phyloP scores from a whole-genome alignment of 2,888 invertebrate species.

The Steinernema carpocapsae region DNA sequence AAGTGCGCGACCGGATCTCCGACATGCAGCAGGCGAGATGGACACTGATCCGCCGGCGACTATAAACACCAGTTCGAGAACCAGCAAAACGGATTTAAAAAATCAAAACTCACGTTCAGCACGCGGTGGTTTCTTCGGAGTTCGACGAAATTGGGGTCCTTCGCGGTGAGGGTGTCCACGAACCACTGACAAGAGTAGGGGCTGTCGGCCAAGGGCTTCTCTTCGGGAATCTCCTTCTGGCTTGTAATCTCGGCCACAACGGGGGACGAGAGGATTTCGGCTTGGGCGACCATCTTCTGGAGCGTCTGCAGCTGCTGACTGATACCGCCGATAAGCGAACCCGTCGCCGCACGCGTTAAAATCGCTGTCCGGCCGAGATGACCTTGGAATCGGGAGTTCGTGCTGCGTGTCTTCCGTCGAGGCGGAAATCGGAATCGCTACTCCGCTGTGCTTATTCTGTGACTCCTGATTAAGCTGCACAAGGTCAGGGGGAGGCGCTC shows the following conservation, averaged over 20 bases:
- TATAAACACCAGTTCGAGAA: background rate
- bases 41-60: too few relatives aligned
- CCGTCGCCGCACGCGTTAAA: background rate
- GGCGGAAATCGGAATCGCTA: too few relatives aligned
- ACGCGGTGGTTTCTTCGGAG: background rate
- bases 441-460: too few relatives aligned
- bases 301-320: too few relatives aligned
- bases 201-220: background rate
- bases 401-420: background rate
- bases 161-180: background rate
- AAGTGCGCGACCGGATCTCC: too few relatives aligned
- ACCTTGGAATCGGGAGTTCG: background rate
- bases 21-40: too few relatives aligned
- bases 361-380: background rate
- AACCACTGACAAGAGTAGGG: background rate
- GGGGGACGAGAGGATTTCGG: background rate
- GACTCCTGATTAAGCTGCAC: too few relatives aligned
- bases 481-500: too few relatives aligned
- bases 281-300: background rate
- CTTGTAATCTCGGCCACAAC: too few relatives aligned
- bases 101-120: background rate
- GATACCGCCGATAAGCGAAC: slow-evolving; percentile 2
- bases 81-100: background rate
- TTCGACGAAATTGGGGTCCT: background rate
- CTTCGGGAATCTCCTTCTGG: too few relatives aligned